Evolutionary conservation across 2,888 invertebrate species (phyloP).

Genomic region (Drosophila rellima): DNA sequence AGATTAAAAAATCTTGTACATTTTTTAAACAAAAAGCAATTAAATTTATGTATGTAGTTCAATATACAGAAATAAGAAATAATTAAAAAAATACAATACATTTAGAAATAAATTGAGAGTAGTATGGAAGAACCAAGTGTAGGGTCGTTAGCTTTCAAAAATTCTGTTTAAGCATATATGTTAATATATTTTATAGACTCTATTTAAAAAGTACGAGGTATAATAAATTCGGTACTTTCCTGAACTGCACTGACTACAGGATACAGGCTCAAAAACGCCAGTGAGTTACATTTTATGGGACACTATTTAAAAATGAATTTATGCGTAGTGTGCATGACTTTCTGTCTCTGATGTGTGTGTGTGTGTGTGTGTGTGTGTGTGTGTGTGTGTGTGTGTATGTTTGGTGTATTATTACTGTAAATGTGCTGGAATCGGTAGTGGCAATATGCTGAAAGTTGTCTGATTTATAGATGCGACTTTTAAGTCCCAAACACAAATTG

Average conservation of each 20-base stretch:
- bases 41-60: too few species aligned
- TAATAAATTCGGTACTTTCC: not conserved
- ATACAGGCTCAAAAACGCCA: slow-evolving; percentile 4
- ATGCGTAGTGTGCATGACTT: slow-evolving; percentile 31
- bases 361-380: not conserved
- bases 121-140: too few species aligned
- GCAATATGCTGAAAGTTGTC: slow-evolving; percentile 51
- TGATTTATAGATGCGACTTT: slow-evolving; percentile 39
- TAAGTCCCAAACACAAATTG: not conserved
- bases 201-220: not conserved
- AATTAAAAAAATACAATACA: too few species aligned
- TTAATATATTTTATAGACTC: not conserved
- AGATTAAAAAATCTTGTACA: too few species aligned
- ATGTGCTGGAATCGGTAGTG: slow-evolving; percentile 30
- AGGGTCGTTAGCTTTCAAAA: too few species aligned
- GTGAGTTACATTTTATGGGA: slow-evolving; percentile 38
- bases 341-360: not conserved
- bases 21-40: too few species aligned
- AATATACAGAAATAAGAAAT: too few species aligned
- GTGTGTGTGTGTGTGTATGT: not conserved
- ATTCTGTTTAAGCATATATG: not conserved
- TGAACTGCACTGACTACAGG: not conserved
- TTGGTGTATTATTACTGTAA: slow-evolving; percentile 32
- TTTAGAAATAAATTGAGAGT: too few species aligned
- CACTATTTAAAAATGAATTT: slow-evolving; percentile 63